Percentiles rank a stretch among this genome's conserved stretches.
These are phyloP conservation scores for Leptopilina clavipes DNA, from an alignment of 1,140 invertebrate species.

Conservation along the genomic window DNA sequence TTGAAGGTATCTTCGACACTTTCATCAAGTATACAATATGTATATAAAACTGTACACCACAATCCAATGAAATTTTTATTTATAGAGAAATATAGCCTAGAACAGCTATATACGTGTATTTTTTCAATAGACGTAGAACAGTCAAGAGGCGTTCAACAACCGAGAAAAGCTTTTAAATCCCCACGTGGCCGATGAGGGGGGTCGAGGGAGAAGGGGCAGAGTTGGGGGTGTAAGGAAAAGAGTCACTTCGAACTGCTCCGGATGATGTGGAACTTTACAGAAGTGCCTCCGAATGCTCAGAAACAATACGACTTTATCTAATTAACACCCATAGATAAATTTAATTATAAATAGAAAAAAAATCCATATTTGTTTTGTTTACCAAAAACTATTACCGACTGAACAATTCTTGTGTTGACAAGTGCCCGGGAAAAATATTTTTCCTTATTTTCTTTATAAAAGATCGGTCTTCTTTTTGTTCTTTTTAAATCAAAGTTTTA, in stretches of 20 bases:
- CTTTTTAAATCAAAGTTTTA: background rate
- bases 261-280: conserved; percentile 56
- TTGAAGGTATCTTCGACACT: too few species aligned
- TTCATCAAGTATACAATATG: too few species aligned
- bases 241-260: conserved; percentile 36
- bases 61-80: background rate
- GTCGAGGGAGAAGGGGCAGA: background rate
- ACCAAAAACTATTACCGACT: too few species aligned
- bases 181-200: background rate
- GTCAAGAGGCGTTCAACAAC: conserved; percentile 30
- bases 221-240: conserved; percentile 49
- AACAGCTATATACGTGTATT: background rate
- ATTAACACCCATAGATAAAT: background rate
- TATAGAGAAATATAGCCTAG: background rate
- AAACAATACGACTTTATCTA: conserved; percentile 8
- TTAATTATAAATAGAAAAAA: conserved; percentile 1
- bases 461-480: background rate
- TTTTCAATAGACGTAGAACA: conserved; percentile 38
- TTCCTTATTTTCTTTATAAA: background rate
- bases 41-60: too few species aligned
- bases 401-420: too few species aligned
- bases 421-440: too few species aligned
- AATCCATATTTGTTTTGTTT: background rate
- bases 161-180: background rate
- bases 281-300: background rate